phyloP scores from a whole-genome alignment of 2,888 invertebrate genomes.

The Caenorhabditis afra region DNA sequence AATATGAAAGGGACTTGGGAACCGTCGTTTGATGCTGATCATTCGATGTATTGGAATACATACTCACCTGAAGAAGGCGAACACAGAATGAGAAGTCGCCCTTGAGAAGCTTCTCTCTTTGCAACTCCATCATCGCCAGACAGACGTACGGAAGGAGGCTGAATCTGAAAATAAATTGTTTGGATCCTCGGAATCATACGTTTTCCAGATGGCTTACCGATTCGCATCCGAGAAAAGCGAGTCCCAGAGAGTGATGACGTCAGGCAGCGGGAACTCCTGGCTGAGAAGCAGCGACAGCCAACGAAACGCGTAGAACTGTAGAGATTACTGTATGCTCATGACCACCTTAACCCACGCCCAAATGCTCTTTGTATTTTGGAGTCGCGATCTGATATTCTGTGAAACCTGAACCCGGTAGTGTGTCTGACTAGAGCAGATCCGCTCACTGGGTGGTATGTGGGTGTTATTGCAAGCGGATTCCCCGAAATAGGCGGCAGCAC shows the following conservation, averaged over 20 bases:
- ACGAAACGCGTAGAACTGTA: slow-evolving; percentile 85
- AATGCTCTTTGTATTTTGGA: neutral
- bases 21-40: no score
- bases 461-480: no score
- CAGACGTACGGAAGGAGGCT: slow-evolving; percentile 93
- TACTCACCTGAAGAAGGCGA: slow-evolving; percentile 88
- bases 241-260: slow-evolving; percentile 98
- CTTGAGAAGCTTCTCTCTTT: slow-evolving; percentile 88
- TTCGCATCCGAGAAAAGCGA: slow-evolving; percentile 92
- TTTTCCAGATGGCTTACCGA: slow-evolving; percentile 81
- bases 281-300: slow-evolving; percentile 96
- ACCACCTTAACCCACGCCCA: neutral
- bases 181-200: neutral
- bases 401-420: neutral
- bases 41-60: no score
- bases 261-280: slow-evolving; percentile 97
- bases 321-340: neutral
- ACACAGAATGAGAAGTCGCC: slow-evolving; percentile 95
- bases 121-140: slow-evolving; percentile 97
- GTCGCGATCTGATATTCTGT: neutral
- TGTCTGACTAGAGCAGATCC: neutral
- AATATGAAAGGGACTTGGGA: no score
- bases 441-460: neutral
- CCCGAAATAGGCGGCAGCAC: no score
- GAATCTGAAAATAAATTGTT: slow-evolving; percentile 83